Evolutionary conservation across 1,140 invertebrate species (phyloP).

Genomic region (Myzus persicae): DNA sequence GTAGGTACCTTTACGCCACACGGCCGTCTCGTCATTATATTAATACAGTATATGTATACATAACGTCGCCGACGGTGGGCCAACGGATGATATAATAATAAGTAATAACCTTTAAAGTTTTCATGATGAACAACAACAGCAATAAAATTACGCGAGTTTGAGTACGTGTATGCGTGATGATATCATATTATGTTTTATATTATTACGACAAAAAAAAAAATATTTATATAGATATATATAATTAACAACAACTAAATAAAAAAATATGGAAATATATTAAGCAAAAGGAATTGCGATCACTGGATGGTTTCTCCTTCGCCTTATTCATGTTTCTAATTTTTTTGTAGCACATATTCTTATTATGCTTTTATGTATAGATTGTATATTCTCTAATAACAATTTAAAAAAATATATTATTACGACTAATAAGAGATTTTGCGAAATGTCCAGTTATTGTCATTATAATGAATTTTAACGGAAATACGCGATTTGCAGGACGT

Average conservation of each 20-base stretch:
- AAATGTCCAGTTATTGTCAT: not conserved
- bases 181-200: too few species aligned
- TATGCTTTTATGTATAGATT: too few species aligned
- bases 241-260: too few species aligned
- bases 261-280: too few species aligned
- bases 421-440: not conserved
- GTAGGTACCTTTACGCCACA: not conserved
- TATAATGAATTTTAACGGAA: not conserved
- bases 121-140: not conserved
- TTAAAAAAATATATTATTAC: too few species aligned
- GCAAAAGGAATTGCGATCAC: too few species aligned
- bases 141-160: not conserved
- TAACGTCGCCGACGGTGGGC: not conserved
- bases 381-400: too few species aligned
- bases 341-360: too few species aligned
- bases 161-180: not conserved
- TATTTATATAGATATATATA: too few species aligned
- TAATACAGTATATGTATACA: not conserved
- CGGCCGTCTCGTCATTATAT: not conserved
- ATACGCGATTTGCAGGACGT: not conserved
- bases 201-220: too few species aligned
- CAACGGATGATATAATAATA: not conserved
- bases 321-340: too few species aligned
- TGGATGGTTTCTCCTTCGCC: too few species aligned
- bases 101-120: conserved; percentile 5